These are phyloP conservation scores for Mimumesa dahlbomi DNA, from an alignment of 2,888 invertebrate genomes.

Conservation along the genomic window DNA sequence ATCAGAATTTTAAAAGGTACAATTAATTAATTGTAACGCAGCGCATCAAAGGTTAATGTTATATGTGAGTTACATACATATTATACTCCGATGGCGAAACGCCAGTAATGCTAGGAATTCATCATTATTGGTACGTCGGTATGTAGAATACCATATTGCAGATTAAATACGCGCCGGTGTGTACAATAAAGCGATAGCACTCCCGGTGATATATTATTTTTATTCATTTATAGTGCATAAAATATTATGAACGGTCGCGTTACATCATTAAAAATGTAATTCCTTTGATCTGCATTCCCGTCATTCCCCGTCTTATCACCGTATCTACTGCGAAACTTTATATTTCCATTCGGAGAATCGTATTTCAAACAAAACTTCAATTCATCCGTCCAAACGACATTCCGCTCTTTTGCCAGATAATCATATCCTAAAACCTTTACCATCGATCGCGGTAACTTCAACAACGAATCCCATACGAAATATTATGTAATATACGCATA, in stretches of 20 bases:
- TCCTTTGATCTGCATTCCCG: slow-evolving; percentile 34
- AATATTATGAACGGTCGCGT: slow-evolving; percentile 51
- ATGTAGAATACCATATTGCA: slow-evolving; percentile 58
- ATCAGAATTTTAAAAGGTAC: slow-evolving; percentile 55
- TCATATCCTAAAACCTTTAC: slow-evolving; percentile 34
- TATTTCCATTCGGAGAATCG: slow-evolving; percentile 20
- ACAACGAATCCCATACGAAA: neutral
- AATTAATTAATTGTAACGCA: slow-evolving; percentile 56
- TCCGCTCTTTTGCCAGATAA: slow-evolving; percentile 26
- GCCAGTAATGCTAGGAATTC: slow-evolving; percentile 61
- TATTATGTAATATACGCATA: too few species aligned
- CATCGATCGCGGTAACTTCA: slow-evolving; percentile 23
- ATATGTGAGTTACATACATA: slow-evolving; percentile 35
- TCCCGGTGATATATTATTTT: slow-evolving; percentile 51
- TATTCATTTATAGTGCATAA: slow-evolving; percentile 33
- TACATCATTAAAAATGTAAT: slow-evolving; percentile 57
- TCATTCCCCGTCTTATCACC: slow-evolving; percentile 38
- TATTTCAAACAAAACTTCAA: slow-evolving; percentile 42
- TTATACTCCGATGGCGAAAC: slow-evolving; percentile 36
- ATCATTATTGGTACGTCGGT: slow-evolving; percentile 59
- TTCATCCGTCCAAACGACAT: neutral
- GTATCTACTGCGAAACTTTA: neutral
- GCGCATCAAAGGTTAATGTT: slow-evolving; percentile 54
- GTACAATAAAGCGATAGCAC: slow-evolving; percentile 48
- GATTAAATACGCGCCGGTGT: slow-evolving; percentile 50